A percentile compares a stretch with the other conserved stretches of the same genome.
phyloP scores from a whole-genome alignment of 92 coral and sea anemone genomes.

The Epizoanthus illoricatus region DNA sequence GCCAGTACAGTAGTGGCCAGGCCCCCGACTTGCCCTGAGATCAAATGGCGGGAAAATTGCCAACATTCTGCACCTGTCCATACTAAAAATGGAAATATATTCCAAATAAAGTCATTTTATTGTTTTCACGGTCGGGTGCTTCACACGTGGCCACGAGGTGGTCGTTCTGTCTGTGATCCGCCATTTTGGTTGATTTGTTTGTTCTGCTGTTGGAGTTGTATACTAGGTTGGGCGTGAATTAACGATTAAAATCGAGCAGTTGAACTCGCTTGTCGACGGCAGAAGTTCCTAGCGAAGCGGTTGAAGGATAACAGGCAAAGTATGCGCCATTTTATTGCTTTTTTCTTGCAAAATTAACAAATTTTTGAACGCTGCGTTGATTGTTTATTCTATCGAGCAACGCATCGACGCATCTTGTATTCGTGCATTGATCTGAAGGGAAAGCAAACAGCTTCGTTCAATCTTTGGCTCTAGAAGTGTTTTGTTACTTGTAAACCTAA shows the following conservation, averaged over 20 bases:
- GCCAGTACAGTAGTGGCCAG: too few species aligned
- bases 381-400: constrained; percentile 6
- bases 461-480: not conserved
- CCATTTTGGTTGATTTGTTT: constrained; percentile 50
- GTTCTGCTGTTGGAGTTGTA: constrained; percentile 9
- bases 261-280: constrained; percentile 37
- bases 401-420: constrained; percentile 26
- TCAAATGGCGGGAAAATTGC: constrained; percentile 33
- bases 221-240: constrained; percentile 37
- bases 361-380: constrained; percentile 10
- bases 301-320: constrained; percentile 89
- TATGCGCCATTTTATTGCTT: constrained; percentile 70
- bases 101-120: constrained; percentile 36
- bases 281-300: constrained; percentile 66
- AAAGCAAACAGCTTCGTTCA: constrained; percentile 10
- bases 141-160: constrained; percentile 35
- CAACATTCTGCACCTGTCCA: constrained; percentile 26
- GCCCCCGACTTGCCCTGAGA: too few species aligned
- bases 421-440: not conserved
- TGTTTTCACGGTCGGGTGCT: constrained; percentile 28
- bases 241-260: constrained; percentile 42
- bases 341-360: not conserved
- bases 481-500: not conserved
- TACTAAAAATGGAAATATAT: constrained; percentile 25
- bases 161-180: constrained; percentile 29